Conservation (phyloP, 2,113 vertebrate species). For the Helogale parvula region DNA sequence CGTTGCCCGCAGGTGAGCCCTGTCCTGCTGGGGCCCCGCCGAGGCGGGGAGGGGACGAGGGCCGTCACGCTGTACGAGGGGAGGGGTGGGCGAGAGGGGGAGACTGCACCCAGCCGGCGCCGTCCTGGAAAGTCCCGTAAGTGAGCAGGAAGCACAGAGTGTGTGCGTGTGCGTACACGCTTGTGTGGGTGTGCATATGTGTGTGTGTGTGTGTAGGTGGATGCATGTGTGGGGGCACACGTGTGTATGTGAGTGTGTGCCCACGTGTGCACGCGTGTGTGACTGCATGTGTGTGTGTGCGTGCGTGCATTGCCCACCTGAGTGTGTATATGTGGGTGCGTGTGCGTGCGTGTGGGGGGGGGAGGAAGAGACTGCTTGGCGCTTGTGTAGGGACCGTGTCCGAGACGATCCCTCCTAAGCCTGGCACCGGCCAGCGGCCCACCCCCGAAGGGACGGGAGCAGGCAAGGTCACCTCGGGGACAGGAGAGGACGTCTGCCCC, state of each 20-base stretch:
- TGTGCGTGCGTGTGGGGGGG: not conserved
- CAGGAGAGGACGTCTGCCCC: rapidly evolving
- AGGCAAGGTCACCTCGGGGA: rapidly evolving
- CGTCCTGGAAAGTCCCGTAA: not conserved
- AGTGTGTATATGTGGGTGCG: not conserved
- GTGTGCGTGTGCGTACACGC: rapidly evolving
- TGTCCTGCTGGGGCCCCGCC: rapidly evolving
- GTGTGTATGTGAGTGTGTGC: too few relatives aligned
- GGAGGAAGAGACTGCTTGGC: rapidly evolving
- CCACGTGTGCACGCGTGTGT: too few relatives aligned
- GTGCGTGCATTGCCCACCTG: too few relatives aligned
- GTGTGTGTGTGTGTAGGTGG: too few relatives aligned
- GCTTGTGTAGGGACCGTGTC: rapidly evolving
- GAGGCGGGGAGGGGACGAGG: too few relatives aligned
- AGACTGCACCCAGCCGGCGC: rapidly evolving
- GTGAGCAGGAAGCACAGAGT: not conserved
- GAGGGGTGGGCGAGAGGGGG: rapidly evolving
- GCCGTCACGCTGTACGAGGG: not conserved
- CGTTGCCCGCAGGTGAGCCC: slow-evolving; percentile 94
- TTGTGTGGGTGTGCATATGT: not conserved
- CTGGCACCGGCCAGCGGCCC: not conserved
- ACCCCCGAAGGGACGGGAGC: not conserved
- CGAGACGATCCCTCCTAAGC: not conserved
- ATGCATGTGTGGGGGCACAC: too few relatives aligned
- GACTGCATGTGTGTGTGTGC: too few relatives aligned